Percentiles rank a stretch among this genome's conserved stretches.
These are phyloP conservation scores for Lacanobia wlatinum DNA, from an alignment of 2,888 invertebrate species.

Conservation along the genomic window DNA sequence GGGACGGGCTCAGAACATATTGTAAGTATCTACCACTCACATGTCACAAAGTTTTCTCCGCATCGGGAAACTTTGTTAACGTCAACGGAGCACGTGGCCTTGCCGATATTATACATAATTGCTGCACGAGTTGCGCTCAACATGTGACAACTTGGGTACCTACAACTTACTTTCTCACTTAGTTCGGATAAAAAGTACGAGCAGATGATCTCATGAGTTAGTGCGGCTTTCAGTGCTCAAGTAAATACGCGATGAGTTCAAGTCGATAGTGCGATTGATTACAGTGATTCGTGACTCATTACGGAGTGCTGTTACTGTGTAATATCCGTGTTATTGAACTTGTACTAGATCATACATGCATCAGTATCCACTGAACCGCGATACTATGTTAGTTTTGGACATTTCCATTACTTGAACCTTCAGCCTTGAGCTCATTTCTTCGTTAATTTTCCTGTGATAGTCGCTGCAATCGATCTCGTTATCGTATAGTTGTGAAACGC, in stretches of 20 bases:
- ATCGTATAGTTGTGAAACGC: conserved; percentile 61
- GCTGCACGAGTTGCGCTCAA: conserved; percentile 77
- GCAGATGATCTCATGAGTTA: conserved; percentile 22
- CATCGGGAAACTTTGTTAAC: conserved; percentile 90
- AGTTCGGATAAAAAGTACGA: conserved; percentile 48
- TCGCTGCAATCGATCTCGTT: conserved; percentile 35
- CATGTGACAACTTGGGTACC: conserved; percentile 72
- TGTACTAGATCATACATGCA: conserved; percentile 51
- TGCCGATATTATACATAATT: conserved; percentile 86
- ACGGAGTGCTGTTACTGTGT: conserved; percentile 41
- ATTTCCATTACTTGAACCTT: conserved; percentile 17
- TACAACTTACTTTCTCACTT: conserved; percentile 56
- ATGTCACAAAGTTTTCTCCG: conserved; percentile 91
- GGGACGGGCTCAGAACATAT: conserved; percentile 81
- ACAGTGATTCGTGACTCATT: conserved; percentile 54
- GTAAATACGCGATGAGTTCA: conserved; percentile 30
- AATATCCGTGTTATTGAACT: conserved; percentile 64
- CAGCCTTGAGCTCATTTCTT: conserved; percentile 14
- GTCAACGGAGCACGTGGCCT: conserved; percentile 90
- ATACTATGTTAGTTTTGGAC: conserved; percentile 31
- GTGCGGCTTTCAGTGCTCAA: conserved; percentile 21
- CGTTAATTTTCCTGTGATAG: conserved; percentile 25
- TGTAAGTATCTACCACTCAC: conserved; percentile 90
- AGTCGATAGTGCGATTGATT: conserved; percentile 48
- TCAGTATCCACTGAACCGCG: conserved; percentile 49